phyloP scores from a whole-genome alignment of 2,888 invertebrate genomes.

The Drosophila diplacantha region DNA sequence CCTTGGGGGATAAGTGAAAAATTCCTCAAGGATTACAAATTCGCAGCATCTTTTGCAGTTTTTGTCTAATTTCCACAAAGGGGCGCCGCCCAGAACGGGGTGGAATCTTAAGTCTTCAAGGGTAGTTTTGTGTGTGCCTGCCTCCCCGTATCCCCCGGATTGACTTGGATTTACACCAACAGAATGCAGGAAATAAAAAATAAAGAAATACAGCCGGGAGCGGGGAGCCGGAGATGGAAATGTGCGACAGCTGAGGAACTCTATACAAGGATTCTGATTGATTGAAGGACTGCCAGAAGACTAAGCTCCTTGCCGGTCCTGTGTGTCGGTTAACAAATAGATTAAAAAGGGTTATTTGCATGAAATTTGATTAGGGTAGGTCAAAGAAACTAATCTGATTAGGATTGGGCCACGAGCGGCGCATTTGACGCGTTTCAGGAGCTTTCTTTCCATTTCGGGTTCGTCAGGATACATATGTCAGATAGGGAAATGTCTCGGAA shows the following conservation, averaged over 20 bases:
- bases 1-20: conserved; percentile 68
- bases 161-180: conserved; percentile 67
- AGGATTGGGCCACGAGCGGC: conserved; percentile 30
- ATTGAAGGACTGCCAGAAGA: conserved; percentile 62
- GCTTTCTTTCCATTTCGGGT: conserved; percentile 13
- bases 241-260: conserved; percentile 67
- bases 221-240: conserved; percentile 38
- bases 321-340: conserved; percentile 52
- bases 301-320: conserved; percentile 46
- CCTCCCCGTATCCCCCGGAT: conserved; percentile 55
- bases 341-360: conserved; percentile 54
- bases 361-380: conserved; percentile 72
- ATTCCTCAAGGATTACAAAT: conserved; percentile 71
- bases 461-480: background rate
- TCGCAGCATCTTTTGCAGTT: conserved; percentile 68
- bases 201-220: conserved; percentile 1
- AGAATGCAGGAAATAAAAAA: conserved; percentile 1
- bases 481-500: background rate
- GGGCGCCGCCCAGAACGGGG: conserved; percentile 18
- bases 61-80: conserved; percentile 60
- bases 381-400: conserved; percentile 49
- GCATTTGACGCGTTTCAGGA: conserved; percentile 37
- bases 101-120: conserved; percentile 43
- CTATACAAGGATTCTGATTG: conserved; percentile 59
- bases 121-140: conserved; percentile 39